Conservation (phyloP, 2,888 invertebrate species). For the Eupelmus urozonus region DNA sequence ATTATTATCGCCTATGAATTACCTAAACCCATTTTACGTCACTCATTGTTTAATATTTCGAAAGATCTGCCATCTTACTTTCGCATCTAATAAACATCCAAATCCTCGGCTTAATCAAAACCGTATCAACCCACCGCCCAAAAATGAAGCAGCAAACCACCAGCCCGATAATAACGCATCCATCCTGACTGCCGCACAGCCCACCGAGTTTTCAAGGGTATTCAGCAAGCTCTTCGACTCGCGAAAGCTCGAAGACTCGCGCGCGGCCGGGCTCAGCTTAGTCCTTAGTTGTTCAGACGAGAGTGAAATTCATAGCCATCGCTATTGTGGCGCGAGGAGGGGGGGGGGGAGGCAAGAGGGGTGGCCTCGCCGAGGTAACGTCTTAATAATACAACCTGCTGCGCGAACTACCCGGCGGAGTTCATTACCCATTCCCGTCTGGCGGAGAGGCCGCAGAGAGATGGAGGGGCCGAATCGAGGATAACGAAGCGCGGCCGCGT, state of each 20-base stretch:
- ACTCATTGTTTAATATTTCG: too few relatives aligned
- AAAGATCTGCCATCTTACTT: too few relatives aligned
- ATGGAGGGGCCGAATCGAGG: conserved; percentile 66
- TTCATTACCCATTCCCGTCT: conserved; percentile 74
- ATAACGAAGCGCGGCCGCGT: conserved; percentile 71
- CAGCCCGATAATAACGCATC: background rate
- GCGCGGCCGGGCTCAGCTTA: background rate
- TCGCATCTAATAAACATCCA: too few relatives aligned
- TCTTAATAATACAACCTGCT: conserved; percentile 73
- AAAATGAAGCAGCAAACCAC: too few relatives aligned
- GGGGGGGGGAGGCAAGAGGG: background rate
- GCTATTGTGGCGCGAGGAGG: conserved; percentile 41
- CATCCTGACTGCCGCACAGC: too few relatives aligned
- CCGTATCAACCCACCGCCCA: too few relatives aligned
- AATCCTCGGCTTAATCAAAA: too few relatives aligned
- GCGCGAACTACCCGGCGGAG: conserved; percentile 66
- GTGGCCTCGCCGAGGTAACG: conserved; percentile 63
- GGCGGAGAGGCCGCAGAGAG: conserved; percentile 49
- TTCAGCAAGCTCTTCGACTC: background rate
- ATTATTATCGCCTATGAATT: too few relatives aligned
- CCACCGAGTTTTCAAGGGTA: background rate
- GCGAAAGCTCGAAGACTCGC: too few relatives aligned
- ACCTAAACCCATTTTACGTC: too few relatives aligned
- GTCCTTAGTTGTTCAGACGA: conserved; percentile 28
- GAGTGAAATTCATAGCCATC: conserved; percentile 59